These are phyloP conservation scores for Alligator mississippiensis DNA, from an alignment of 2,113 vertebrate species.

Conservation along the genomic window DNA sequence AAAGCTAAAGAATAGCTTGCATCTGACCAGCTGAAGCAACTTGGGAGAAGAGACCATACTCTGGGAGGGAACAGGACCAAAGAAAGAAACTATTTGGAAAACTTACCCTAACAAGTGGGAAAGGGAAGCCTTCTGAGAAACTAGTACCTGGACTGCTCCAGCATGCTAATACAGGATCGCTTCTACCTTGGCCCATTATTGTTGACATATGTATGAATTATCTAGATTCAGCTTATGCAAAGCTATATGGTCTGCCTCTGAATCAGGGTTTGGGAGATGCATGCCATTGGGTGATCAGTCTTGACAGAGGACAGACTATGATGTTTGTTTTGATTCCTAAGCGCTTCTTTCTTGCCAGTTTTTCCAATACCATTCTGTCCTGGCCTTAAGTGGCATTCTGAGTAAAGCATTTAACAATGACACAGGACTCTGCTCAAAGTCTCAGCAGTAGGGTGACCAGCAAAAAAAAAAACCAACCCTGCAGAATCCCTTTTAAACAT, in stretches of 20 bases:
- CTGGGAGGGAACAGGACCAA: too few relatives aligned
- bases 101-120: too few relatives aligned
- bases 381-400: background rate
- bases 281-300: background rate
- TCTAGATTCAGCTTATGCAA: background rate
- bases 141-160: too few relatives aligned
- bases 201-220: background rate
- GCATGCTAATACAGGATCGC: background rate
- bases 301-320: background rate
- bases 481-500: background rate
- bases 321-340: background rate
- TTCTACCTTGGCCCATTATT: background rate
- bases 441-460: background rate
- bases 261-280: background rate
- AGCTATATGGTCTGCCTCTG: constrained; percentile 6
- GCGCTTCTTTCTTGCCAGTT: background rate
- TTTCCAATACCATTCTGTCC: background rate
- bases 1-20: background rate
- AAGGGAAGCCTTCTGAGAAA: too few relatives aligned
- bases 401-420: background rate
- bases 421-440: background rate
- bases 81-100: too few relatives aligned
- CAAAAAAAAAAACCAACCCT: background rate
- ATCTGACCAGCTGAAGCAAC: too few relatives aligned
- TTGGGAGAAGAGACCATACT: too few relatives aligned